phyloP scores from a whole-genome alignment of 2,888 invertebrate genomes.

The Pimpla rufipes region DNA sequence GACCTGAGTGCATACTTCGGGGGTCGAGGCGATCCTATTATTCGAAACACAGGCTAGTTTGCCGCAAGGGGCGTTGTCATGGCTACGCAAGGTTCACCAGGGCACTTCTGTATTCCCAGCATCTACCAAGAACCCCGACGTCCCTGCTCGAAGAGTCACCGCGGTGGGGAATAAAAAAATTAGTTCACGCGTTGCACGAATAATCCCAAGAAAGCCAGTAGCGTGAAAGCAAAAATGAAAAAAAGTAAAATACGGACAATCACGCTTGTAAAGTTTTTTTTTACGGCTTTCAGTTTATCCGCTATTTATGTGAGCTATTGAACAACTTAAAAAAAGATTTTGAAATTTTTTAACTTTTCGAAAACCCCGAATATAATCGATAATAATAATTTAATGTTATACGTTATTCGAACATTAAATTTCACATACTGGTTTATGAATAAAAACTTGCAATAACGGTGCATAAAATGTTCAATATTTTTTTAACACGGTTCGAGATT shows the following conservation, averaged over 20 bases:
- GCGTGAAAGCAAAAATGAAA: background rate
- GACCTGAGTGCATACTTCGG: constrained; percentile 44
- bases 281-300: no score
- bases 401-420: no score
- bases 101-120: constrained; percentile 30
- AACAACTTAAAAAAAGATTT: no score
- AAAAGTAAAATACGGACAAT: background rate
- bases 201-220: background rate
- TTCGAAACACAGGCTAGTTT: constrained; percentile 55
- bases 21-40: constrained; percentile 39
- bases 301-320: no score
- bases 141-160: constrained; percentile 20
- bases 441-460: no score
- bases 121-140: constrained; percentile 29
- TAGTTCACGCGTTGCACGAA: background rate
- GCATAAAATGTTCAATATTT: no score
- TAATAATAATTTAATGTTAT: no score
- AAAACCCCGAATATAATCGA: no score
- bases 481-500: background rate
- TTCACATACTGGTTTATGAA: no score
- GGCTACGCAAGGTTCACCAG: constrained; percentile 52
- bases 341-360: no score
- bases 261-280: no score
- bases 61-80: constrained; percentile 64
- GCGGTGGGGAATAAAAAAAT: constrained; percentile 5